Percentiles rank a stretch among this genome's conserved stretches.
These are phyloP conservation scores for Astyanax mexicanus DNA, from an alignment of 2,797 vertebrate species.

Conservation along the genomic window DNA sequence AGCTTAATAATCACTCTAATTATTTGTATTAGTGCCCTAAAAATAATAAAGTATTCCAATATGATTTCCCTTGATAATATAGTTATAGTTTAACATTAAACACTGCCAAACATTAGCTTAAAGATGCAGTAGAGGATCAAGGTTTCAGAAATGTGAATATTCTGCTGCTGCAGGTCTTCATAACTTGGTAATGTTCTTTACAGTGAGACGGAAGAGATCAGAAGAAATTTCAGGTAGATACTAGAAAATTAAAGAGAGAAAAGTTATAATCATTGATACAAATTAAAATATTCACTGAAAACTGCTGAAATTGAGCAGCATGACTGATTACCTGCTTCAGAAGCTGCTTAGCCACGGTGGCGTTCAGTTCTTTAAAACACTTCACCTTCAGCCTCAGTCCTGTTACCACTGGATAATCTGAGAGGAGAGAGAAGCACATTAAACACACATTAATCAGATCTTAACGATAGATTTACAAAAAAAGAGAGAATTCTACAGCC, in stretches of 20 bases:
- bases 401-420: background rate
- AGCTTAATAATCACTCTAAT: too few species aligned
- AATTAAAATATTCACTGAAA: background rate
- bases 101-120: background rate
- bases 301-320: too few species aligned
- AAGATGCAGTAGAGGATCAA: background rate
- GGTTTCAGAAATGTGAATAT: too few species aligned
- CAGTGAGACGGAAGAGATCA: background rate
- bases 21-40: too few species aligned
- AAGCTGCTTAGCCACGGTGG: background rate
- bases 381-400: background rate
- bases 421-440: background rate
- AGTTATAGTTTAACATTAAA: background rate
- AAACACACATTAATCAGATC: too few species aligned
- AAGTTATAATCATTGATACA: background rate
- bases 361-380: background rate
- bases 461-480: too few species aligned
- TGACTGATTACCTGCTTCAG: slow-evolving; percentile 19
- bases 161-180: slow-evolving; percentile 6
- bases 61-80: too few species aligned
- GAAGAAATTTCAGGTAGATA: accelerated
- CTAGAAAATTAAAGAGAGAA: background rate
- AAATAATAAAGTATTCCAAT: too few species aligned
- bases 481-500: too few species aligned
- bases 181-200: background rate